Evolutionary conservation across 2,113 vertebrate species (phyloP).

Genomic region (Calyptommatus sinebrachiatus): DNA sequence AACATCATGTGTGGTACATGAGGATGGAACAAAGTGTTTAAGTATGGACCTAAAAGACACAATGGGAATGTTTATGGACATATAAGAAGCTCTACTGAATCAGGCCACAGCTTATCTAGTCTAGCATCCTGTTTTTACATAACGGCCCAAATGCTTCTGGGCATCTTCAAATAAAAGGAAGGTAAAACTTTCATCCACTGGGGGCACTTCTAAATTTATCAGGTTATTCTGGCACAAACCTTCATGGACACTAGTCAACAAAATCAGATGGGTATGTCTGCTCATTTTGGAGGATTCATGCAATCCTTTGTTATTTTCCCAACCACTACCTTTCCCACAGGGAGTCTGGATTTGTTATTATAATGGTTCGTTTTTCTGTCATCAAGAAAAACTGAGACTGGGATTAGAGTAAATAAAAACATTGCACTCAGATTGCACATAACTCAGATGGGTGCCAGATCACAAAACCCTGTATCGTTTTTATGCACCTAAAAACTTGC

Average conservation of each 20-base stretch:
- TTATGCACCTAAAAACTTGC: background rate
- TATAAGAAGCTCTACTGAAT: too few species aligned
- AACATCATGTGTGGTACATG: too few species aligned
- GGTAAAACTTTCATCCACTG: too few species aligned
- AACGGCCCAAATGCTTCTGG: too few species aligned
- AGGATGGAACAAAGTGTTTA: too few species aligned
- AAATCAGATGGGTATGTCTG: background rate
- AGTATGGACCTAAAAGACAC: too few species aligned
- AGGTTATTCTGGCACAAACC: background rate
- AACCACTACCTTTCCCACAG: background rate
- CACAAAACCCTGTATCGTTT: background rate
- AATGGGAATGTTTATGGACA: too few species aligned
- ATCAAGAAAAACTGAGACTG: conserved; percentile 51
- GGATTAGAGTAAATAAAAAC: conserved; percentile 57
- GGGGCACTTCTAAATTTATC: background rate
- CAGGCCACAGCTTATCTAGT: too few species aligned
- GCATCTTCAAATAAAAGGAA: too few species aligned
- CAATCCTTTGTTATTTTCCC: background rate
- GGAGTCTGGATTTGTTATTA: conserved; percentile 3
- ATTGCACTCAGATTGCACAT: too few species aligned
- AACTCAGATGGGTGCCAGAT: background rate
- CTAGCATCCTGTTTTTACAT: too few species aligned
- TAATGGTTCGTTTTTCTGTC: conserved; percentile 39
- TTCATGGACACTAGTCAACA: background rate
- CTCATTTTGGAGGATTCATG: background rate